Evolutionary conservation across 2,797 vertebrate genomes (phyloP).

Genomic region (Botia almorhae): DNA sequence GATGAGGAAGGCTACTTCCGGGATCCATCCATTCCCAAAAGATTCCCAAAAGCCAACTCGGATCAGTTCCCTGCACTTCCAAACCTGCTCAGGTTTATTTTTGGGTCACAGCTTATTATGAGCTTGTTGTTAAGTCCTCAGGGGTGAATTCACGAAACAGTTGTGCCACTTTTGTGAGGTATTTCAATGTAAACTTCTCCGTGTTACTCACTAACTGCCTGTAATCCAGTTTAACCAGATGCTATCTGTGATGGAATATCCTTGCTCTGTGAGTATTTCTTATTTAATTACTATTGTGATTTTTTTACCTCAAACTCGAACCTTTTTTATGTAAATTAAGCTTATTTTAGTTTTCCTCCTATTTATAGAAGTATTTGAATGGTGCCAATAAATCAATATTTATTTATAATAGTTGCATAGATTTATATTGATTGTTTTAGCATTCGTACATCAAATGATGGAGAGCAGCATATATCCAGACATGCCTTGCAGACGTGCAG

Average conservation of each 20-base stretch:
- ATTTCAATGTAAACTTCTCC: too few relatives aligned
- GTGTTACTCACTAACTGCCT: too few relatives aligned
- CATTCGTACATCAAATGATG: too few relatives aligned
- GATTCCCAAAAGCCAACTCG: constrained; percentile 51
- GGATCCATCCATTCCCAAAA: constrained; percentile 19
- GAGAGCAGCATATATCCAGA: too few relatives aligned
- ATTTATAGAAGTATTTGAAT: not conserved
- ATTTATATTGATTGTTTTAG: too few relatives aligned
- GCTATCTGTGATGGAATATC: too few relatives aligned
- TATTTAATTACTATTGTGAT: not conserved
- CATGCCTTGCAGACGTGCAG: too few relatives aligned
- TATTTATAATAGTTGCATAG: too few relatives aligned
- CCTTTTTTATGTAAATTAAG: not conserved
- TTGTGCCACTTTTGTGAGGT: too few relatives aligned
- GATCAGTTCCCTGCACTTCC: constrained; percentile 23
- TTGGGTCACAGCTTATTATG: constrained; percentile 30
- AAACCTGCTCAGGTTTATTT: not conserved
- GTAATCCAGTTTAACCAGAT: too few relatives aligned
- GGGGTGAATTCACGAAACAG: not conserved
- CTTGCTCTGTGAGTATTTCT: not conserved
- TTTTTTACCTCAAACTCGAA: not conserved
- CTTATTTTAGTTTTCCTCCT: not conserved
- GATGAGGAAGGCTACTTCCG: constrained; percentile 26
- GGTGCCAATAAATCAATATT: too few relatives aligned
- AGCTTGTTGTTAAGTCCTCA: constrained; percentile 24